Conservation (phyloP, 30 jellyfish, hydroid and myxozoan genomes). For the Aurelia aurita region DNA sequence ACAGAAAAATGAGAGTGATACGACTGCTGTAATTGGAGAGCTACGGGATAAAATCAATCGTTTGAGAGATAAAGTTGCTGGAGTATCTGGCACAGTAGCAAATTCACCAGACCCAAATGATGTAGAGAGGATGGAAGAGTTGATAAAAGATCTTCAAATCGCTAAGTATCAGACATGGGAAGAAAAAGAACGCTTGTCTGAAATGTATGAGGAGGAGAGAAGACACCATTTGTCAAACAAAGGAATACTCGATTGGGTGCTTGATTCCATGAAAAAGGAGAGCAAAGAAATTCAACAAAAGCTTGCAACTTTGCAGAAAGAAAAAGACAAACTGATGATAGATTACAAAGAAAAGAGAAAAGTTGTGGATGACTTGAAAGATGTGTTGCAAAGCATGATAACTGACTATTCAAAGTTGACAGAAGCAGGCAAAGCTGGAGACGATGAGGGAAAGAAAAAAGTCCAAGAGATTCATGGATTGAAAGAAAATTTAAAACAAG, state of each 20-base stretch:
- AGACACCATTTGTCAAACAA: slow-evolving; percentile 89
- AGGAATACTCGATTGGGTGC: slow-evolving; percentile 94
- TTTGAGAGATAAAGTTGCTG: slow-evolving; percentile 78
- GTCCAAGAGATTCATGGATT: slow-evolving; percentile 91
- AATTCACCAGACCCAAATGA: slow-evolving; percentile 83
- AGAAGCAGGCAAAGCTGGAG: slow-evolving; percentile 88
- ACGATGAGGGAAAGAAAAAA: slow-evolving; percentile 88
- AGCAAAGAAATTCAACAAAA: slow-evolving; percentile 88
- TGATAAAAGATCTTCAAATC: slow-evolving; percentile 85
- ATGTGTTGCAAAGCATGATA: slow-evolving; percentile 76
- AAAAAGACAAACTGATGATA: slow-evolving; percentile 88
- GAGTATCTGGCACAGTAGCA: slow-evolving; percentile 51
- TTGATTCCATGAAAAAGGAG: slow-evolving; percentile 88
- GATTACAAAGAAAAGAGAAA: slow-evolving; percentile 91
- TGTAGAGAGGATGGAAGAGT: slow-evolving; percentile 87
- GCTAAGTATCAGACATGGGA: slow-evolving; percentile 95
- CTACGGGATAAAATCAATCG: slow-evolving; percentile 83
- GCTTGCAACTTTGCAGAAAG: slow-evolving; percentile 86
- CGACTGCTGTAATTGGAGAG: slow-evolving; percentile 73
- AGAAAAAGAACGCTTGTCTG: slow-evolving; percentile 92
- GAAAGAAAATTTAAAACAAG: slow-evolving; percentile 91
- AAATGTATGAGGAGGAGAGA: slow-evolving; percentile 88
- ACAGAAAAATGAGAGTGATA: slow-evolving; percentile 79
- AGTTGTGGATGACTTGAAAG: slow-evolving; percentile 87
- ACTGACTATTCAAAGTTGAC: slow-evolving; percentile 87